Base-by-base conservation (phyloP, 2,797 vertebrate species). In the Acanthopagrus latus region DNA sequence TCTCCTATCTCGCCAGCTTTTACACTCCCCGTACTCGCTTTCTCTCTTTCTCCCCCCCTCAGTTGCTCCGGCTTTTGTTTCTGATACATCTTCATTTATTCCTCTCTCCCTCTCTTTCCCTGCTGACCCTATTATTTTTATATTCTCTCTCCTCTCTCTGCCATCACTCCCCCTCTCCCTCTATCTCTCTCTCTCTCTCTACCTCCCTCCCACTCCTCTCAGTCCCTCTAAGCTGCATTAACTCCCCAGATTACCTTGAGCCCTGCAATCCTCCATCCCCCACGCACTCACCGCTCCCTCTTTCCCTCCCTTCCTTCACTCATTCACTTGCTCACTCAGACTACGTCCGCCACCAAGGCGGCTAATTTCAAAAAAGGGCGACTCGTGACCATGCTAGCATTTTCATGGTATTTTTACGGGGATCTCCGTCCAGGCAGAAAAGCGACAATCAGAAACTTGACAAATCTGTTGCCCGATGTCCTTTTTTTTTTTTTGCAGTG, bases 171-270 rank as follows among this genome's bases (percentile, higher is more conserved):
- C 78, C 54, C 78, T 81, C 78, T 63, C 66, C 46, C 54, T 54
- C 67, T 27, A 27, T 54, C 55, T 48, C 70, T 57, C 80, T 86
- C 66, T 81, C 82, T 69, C 84, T 83, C 85, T 88, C 85, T 82
- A 43, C 85, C 87, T 91, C 92, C 89, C 90, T 94, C 93, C 89
- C 91, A 59, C 54, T 88, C 82, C 86, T 92, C 91, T 88, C 91
- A 92, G 90, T 93, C 92, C 93, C 91, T 89, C 90, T 96, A 95
- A 96, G 91, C 94, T 95, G 92, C 93, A 96, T 96, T 95, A 95
- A 95, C 95, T 95, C 92, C 89, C 82, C 86, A 94, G 94, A 95
- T 95, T 96, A 93, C 94, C 93, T 95, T 95, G 94, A 95, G 94
- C 94, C 91, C 89, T 91, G 86, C 92, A 91, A 92, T 96, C 93